phyloP scores from a whole-genome alignment of 2,888 invertebrate genomes.

The Leptothorax acervorum region DNA sequence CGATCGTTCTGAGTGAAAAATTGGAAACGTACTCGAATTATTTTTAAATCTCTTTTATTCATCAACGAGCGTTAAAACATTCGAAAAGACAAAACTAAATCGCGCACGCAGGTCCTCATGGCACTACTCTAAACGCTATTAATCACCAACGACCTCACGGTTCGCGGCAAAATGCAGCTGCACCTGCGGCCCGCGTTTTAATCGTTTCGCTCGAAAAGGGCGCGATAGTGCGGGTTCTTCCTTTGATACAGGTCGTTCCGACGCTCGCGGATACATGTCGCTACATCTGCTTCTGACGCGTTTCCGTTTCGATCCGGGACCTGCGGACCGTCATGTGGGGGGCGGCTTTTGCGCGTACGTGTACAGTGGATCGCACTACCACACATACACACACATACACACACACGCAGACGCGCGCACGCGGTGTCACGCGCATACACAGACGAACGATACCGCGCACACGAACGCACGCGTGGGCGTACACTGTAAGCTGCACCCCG shows the following conservation, averaged over 20 bases:
- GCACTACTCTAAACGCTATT: conserved; percentile 21
- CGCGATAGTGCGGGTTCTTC: conserved; percentile 38
- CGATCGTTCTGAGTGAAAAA: not conserved
- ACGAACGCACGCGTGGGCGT: not conserved
- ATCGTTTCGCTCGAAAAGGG: conserved; percentile 21
- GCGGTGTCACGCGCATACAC: not conserved
- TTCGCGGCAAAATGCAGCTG: conserved; percentile 7
- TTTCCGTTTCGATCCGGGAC: conserved; percentile 63
- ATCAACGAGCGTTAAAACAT: not conserved
- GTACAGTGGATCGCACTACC: not conserved
- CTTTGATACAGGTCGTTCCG: conserved; percentile 52
- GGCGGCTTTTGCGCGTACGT: conserved; percentile 28
- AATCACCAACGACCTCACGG: conserved; percentile 6
- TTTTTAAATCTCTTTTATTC: not conserved
- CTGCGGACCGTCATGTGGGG: conserved; percentile 29
- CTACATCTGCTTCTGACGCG: conserved; percentile 67
- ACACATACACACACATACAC: not conserved
- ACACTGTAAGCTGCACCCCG: conserved; percentile 53
- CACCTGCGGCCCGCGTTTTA: conserved; percentile 29
- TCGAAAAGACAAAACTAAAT: conserved; percentile 4
- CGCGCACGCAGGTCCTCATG: not conserved
- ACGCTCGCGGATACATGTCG: conserved; percentile 64
- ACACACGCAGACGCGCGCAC: not conserved
- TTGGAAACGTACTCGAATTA: not conserved
- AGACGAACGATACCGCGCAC: not conserved